Base-by-base conservation (phyloP, 2,888 invertebrate species). In the Orchestes rusci region DNA sequence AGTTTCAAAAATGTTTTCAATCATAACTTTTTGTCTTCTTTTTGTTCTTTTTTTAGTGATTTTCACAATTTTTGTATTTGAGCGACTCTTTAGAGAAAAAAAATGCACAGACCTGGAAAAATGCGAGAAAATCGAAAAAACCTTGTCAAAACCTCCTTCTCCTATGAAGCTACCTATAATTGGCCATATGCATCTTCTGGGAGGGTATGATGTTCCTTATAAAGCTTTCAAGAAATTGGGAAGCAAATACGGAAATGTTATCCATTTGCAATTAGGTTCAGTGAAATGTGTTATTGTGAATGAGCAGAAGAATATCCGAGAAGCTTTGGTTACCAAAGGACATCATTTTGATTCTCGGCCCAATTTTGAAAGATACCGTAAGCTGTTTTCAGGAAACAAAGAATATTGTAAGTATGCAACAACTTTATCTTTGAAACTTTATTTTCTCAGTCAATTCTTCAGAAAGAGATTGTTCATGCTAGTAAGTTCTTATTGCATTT, bases 271-370 rank as follows among this genome's bases (percentile, higher is more conserved):
- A 45, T 60, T 79, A 54, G 79, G 79, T 7, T 69, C 66, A 29
- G 70, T 75, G 10, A 69, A 70, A 23, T 75, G 76, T 55, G 66
- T 77, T 29, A 73, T 78, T 47, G 72, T 79, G 13, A 76, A 76
- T 56, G 77, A 75, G 7, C 65, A 75, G 47, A 73, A 73, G 47
- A 75, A 74, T 56, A 76, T 79, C 54, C 67, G 71, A 43, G 77
- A 78, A 55, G 75, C 76, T 13, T 66, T 78, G 38, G 68, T 74
- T 50, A 66, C 67, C 37, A 76, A 76, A 52, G 76, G 77, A 4
- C 69, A 73, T 20, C 73, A 76, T 49, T 82, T 81, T 57, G 79
- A 79, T 55, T 74, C 77, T 50, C 67, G 82, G 38, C 80, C 81
- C 0, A 74, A 77, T 61, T 81, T 82, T 59, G 59, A 68, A 40